Conservation (phyloP, 2,888 invertebrate genomes). For the Atherix ibis region DNA sequence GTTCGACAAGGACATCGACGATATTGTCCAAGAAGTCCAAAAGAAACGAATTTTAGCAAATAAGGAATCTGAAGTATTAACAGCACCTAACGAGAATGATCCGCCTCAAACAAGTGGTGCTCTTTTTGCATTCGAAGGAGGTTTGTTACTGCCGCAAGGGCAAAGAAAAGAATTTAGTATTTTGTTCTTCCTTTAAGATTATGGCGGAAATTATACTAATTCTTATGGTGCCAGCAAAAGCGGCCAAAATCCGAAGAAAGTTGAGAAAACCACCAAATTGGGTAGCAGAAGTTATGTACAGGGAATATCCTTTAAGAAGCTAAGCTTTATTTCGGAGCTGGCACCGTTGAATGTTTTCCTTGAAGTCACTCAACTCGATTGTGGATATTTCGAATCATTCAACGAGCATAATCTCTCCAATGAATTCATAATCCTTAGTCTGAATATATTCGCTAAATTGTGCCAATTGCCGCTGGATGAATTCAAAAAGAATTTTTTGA, state of each 20-base stretch:
- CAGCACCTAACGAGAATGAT: not conserved
- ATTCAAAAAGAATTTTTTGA: conserved; percentile 18
- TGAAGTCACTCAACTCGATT: conserved; percentile 10
- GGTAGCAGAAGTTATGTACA: conserved; percentile 4
- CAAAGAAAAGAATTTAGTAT: too few relatives aligned
- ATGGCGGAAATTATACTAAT: conserved; percentile 11
- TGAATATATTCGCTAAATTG: conserved; percentile 26
- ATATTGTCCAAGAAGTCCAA: conserved; percentile 20
- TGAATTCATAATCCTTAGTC: conserved; percentile 4
- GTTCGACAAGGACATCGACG: conserved; percentile 29
- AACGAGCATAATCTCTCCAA: conserved; percentile 3
- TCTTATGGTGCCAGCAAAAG: too few relatives aligned
- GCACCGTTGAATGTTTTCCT: conserved; percentile 12
- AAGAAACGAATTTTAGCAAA: conserved; percentile 14
- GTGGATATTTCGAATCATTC: conserved; percentile 10
- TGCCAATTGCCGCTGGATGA: conserved; percentile 22
- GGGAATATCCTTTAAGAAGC: conserved; percentile 10
- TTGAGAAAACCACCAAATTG: not conserved
- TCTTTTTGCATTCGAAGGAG: not conserved
- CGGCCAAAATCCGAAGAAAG: not conserved
- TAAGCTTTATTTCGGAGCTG: conserved; percentile 9
- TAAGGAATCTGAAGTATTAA: conserved; percentile 6
- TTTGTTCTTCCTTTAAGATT: conserved; percentile 11
- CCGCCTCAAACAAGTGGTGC: not conserved
- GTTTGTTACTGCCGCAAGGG: too few relatives aligned